Percentiles rank a stretch among this genome's conserved stretches.
These are phyloP conservation scores for Tholera decimalis DNA, from an alignment of 2,888 invertebrate genomes.

Conservation along the genomic window DNA sequence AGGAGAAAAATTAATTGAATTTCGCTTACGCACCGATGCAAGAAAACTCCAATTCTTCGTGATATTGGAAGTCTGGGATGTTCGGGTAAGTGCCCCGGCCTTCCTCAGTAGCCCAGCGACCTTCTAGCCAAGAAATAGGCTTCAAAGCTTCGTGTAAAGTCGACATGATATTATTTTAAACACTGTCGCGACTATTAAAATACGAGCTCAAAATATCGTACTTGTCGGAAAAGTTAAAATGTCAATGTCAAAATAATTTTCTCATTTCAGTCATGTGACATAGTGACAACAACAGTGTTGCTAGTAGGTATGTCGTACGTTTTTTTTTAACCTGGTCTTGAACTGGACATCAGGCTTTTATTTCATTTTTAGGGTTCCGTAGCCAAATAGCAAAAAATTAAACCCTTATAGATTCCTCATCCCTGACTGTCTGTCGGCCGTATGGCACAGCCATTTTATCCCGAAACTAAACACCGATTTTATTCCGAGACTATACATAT, in stretches of 20 bases:
- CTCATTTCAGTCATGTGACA: not conserved
- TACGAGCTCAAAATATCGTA: too few relatives aligned
- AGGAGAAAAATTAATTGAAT: not conserved
- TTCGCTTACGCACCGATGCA: constrained; percentile 81
- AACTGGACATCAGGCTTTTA: too few relatives aligned
- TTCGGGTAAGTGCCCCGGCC: constrained; percentile 91
- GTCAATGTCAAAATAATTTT: constrained; percentile 1
- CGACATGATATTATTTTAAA: constrained; percentile 30
- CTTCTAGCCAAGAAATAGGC: constrained; percentile 91
- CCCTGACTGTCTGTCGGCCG: too few relatives aligned
- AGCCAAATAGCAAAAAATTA: too few relatives aligned
- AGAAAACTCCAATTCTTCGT: constrained; percentile 90
- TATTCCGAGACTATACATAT: too few relatives aligned
- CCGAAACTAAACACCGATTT: too few relatives aligned
- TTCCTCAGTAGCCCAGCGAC: constrained; percentile 90
- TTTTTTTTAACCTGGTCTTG: not conserved
- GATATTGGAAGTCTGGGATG: constrained; percentile 90
- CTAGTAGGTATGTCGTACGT: not conserved
- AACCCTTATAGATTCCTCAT: too few relatives aligned
- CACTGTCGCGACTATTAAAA: not conserved
- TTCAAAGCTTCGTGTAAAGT: constrained; percentile 86
- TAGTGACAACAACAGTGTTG: too few relatives aligned
- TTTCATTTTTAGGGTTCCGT: too few relatives aligned
- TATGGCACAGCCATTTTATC: too few relatives aligned
- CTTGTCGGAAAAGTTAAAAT: not conserved